These are phyloP conservation scores for Grallaria varia DNA, from an alignment of 2,113 vertebrate species.

Conservation along the genomic window DNA sequence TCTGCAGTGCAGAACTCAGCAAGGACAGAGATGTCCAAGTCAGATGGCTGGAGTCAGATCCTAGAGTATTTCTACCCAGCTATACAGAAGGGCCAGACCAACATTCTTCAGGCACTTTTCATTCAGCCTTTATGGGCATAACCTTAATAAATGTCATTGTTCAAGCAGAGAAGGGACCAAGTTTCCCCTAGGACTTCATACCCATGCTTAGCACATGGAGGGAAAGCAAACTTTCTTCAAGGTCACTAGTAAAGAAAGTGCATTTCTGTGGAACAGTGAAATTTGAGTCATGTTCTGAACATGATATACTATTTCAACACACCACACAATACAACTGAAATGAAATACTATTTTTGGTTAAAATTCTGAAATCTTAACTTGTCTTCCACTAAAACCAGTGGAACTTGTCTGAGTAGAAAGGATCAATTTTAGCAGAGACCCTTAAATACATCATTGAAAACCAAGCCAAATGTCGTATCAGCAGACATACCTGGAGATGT, in stretches of 20 bases:
- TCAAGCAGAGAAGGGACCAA: background rate
- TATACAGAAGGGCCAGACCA: background rate
- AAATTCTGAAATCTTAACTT: background rate
- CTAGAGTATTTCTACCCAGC: background rate
- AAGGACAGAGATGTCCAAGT: background rate
- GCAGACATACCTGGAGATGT: background rate
- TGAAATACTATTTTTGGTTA: background rate
- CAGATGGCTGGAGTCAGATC: background rate
- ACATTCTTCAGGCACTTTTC: background rate
- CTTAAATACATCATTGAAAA: background rate
- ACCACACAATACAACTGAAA: background rate
- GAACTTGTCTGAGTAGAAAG: background rate
- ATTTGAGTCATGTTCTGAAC: background rate
- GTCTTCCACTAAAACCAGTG: background rate
- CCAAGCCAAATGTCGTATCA: background rate
- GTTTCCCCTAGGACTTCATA: background rate
- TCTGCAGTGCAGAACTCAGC: background rate
- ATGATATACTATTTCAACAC: background rate
- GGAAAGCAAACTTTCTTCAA: background rate
- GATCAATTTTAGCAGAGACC: background rate
- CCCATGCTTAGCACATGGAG: accelerated
- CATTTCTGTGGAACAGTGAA: background rate
- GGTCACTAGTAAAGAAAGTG: background rate
- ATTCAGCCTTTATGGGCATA: background rate
- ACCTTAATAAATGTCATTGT: background rate